Percentiles rank a stretch among this genome's conserved stretches.
Evolutionary conservation across 2,888 invertebrate species (phyloP).

Genomic region (Perizoma flavofasciatum): DNA sequence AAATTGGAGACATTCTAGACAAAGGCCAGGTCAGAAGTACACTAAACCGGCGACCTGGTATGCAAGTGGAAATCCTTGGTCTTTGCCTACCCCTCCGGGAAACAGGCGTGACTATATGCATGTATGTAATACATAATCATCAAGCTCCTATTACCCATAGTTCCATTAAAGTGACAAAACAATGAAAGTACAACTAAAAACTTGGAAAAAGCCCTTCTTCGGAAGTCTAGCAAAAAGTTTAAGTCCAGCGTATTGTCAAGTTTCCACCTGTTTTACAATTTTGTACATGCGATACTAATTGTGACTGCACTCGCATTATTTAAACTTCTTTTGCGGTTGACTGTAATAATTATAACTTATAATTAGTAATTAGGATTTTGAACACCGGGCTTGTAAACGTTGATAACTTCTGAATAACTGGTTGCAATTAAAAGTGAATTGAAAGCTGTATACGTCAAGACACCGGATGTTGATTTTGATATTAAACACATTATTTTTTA

Average conservation of each 20-base stretch:
- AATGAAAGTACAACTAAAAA: no score
- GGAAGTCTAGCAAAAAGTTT: background rate
- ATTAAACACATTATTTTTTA: background rate
- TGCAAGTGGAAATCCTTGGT: no score
- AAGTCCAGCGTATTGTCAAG: background rate
- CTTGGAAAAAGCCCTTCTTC: no score
- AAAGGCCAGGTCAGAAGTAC: no score
- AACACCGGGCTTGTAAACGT: conserved; percentile 36
- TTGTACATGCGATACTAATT: no score
- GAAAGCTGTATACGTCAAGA: background rate
- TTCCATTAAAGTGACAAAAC: no score
- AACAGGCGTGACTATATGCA: no score
- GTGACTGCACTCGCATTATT: conserved; percentile 1
- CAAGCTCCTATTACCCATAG: no score
- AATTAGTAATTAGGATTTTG: conserved; percentile 43
- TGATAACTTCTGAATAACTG: conserved; percentile 22
- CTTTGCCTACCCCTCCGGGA: no score
- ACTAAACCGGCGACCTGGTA: no score
- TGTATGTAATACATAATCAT: no score
- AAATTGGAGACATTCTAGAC: no score
- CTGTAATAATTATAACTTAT: conserved; percentile 11
- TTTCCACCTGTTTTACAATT: background rate
- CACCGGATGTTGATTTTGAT: conserved; percentile 6
- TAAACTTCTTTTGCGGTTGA: conserved; percentile 5
- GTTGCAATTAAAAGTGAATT: conserved; percentile 12